Base-by-base conservation (phyloP, 2,888 invertebrate genomes). In the Xanthorhoe designata region DNA sequence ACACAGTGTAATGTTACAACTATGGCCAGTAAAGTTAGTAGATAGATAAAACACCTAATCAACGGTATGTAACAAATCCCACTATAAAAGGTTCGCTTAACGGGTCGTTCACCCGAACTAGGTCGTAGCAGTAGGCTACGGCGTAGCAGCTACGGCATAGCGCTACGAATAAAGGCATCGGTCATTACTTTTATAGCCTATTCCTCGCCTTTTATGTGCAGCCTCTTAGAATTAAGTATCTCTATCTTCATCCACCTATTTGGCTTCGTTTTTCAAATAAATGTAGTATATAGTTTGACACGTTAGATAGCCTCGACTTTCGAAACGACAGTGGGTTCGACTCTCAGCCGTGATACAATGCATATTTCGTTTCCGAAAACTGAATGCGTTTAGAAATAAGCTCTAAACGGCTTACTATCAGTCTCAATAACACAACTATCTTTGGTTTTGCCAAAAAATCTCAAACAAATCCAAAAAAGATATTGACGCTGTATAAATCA, bases 61-160 rank as follows among this genome's bases (percentile, higher is more conserved):
- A 49, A 54, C 61, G 18, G 19, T 49, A 42, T 1, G n/a, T 5
- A 19, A 45, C 54, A 45, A 55, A 17, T 47, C 17, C 6, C 35
- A 51, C 45, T 51, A 55, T 45, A 57, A 61, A 61, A 61, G 57
- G 45, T 49, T 45, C 32, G 32, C 54, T 18, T 35, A 32, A 17
- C 18, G 53, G 53, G 35, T 62, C 57, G 15, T 52, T 59, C 35
- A 6, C n/a, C 15, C 51, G n/a, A 59, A 59, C 50, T 66, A 62
- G 62, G 58, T 58, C 54, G 51, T 50, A 49, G 60, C 42, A 32
- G 13, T 52, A 7, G 24, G 53, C 58, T 50, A 64, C 64, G 54
- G 7, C 47, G 61, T 66, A 57, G 58, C 50, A 42, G 53, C 61
- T 66, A 63, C 66, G 47, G 17, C 66, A 53, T 66, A 61, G 56